Evolutionary conservation across 2,797 vertebrate genomes (phyloP).

Genomic region (Aldrovandia affinis): DNA sequence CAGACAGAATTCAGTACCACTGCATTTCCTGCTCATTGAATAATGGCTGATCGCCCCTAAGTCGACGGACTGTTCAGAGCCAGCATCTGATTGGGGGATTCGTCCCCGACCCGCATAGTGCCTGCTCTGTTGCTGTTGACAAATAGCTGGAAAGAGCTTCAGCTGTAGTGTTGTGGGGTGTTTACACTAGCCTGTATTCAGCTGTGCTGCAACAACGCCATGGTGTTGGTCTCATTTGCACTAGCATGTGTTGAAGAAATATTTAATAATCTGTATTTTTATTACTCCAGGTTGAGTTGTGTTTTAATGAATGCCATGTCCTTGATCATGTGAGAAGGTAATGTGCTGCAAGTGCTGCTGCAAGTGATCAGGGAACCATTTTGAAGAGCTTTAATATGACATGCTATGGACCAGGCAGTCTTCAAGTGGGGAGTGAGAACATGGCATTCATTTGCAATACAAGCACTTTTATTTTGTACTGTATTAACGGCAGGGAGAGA

Average conservation of each 20-base stretch:
- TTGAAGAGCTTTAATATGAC: not conserved
- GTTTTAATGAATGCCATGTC: not conserved
- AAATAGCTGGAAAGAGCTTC: constrained; percentile 5
- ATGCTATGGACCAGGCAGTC: not conserved
- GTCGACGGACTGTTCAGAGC: constrained; percentile 3
- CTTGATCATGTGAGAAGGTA: no score
- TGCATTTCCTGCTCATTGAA: constrained; percentile 16
- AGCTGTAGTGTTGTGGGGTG: not conserved
- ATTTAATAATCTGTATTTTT: not conserved
- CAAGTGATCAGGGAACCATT: not conserved
- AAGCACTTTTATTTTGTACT: no score
- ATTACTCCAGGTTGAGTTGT: not conserved
- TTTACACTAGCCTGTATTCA: not conserved
- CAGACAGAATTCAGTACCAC: constrained; percentile 20
- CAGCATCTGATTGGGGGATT: not conserved
- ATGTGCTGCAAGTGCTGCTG: no score
- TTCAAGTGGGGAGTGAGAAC: not conserved
- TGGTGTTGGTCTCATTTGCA: not conserved
- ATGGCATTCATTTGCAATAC: not conserved
- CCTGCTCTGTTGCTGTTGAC: not conserved
- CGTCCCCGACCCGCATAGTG: constrained; percentile 3
- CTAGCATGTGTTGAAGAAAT: not conserved
- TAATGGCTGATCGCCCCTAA: not conserved
- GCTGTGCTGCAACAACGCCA: not conserved
- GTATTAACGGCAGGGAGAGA: not conserved